Evolutionary conservation across 2,113 vertebrate species (phyloP), one percentile per base, ranked within the genome.

Genomic region (Oncorhynchus keta): DNA sequence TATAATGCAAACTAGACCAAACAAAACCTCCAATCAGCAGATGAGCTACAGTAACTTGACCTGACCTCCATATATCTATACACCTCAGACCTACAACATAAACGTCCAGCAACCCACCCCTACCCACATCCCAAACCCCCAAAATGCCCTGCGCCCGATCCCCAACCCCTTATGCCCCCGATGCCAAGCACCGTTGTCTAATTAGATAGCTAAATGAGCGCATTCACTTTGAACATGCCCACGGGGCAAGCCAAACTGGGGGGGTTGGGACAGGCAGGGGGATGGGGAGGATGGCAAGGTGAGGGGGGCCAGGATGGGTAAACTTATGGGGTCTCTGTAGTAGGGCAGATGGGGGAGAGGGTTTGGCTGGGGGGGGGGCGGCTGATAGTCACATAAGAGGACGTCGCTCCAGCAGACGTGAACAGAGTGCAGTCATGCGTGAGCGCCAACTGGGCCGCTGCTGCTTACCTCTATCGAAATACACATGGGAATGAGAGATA

Each of bases 211-310:
- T 62, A 30, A 35, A 32, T 74, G 77, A 73, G 83, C 82, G 83
- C 76, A 8, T 51, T 84, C 65, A 66, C 70, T 87, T 81, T 32
- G 87, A 87, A 90, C 87, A 81, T 88, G 83, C 81, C 90, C 89
- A 79, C 67, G 51, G 87, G 89, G 70, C 75, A 71, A 85, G 78
- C 83, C 86, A 86, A 78, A 77, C 70, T 32, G 20, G 89, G 73
- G 73, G 75, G 20, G n/a, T 62, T 49, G 78, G 81, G 76, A 83
- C 26, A 18, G 49, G n/a, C 35, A 68, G 48, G 64, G 73, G 80
- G 76, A 70, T 26, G 6, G 71, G 79, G 70, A 72, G 3, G 76
- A 4, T 32, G 26, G 68, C 79, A 6, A 72, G 57, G 55, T 61
- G 69, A 83, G 79, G 84, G 81, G 86, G 81, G 81, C 76, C 72